A percentile compares a stretch with the other conserved stretches of the same genome.
Evolutionary conservation across 2,797 vertebrate species (phyloP).

Genomic region (Enteromius unitaeniatus): DNA sequence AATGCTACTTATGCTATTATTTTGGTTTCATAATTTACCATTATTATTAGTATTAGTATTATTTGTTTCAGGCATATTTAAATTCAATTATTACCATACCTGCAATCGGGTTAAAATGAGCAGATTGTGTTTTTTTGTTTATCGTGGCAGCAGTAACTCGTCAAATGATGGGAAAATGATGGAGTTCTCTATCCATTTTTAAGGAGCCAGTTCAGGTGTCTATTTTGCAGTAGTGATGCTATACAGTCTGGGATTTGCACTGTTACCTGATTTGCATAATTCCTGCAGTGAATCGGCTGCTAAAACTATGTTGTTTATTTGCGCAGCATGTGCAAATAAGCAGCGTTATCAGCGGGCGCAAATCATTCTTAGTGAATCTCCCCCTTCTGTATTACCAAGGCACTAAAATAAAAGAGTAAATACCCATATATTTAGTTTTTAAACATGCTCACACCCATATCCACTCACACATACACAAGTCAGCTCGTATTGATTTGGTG

Average conservation of each 20-base stretch:
- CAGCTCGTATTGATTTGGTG: constrained; percentile 36
- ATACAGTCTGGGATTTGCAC: neutral
- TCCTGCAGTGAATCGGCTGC: neutral
- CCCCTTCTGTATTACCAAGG: neutral
- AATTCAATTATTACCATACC: neutral
- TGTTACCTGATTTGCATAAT: neutral
- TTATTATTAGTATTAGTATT: neutral
- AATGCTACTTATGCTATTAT: neutral
- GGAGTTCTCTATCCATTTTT: neutral
- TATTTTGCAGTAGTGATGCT: neutral
- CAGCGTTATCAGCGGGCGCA: neutral
- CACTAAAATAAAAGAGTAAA: neutral
- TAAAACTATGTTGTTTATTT: constrained; percentile 10
- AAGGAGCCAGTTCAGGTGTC: neutral
- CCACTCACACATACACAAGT: constrained; percentile 15
- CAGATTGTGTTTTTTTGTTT: neutral
- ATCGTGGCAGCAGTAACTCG: neutral
- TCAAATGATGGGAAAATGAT: neutral
- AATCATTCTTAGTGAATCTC: neutral
- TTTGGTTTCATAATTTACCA: neutral
- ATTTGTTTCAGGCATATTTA: neutral
- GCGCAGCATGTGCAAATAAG: neutral
- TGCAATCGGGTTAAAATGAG: neutral
- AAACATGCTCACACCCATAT: neutral
- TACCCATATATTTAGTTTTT: neutral